Evolutionary conservation across 1,140 invertebrate species (phyloP).

Genomic region (Diprion similis): DNA sequence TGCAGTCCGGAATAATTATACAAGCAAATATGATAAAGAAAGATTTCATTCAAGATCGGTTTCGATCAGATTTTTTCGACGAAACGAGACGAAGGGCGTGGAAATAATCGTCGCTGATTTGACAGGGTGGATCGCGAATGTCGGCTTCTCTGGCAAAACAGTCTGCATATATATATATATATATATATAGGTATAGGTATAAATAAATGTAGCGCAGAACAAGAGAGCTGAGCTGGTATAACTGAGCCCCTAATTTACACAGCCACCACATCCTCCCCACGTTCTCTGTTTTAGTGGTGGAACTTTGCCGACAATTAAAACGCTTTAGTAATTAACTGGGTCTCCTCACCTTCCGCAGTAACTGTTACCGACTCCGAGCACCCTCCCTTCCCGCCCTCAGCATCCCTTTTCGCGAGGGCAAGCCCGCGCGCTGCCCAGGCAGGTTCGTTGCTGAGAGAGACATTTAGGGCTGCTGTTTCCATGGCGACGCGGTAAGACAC

Average conservation of each 20-base stretch:
- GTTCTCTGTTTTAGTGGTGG: constrained; percentile 12
- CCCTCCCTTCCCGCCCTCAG: constrained; percentile 11
- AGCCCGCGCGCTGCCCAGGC: no score
- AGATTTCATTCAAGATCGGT: no score
- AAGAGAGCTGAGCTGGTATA: background rate
- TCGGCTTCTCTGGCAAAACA: no score
- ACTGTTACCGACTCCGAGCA: constrained; percentile 42
- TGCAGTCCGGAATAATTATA: no score
- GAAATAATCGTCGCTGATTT: no score
- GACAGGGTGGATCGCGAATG: no score
- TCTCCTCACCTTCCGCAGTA: constrained; percentile 53
- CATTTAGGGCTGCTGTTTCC: background rate
- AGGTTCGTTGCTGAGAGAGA: background rate
- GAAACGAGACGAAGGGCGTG: no score
- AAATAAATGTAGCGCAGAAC: background rate
- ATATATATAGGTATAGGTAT: background rate
- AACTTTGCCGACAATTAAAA: constrained; percentile 63
- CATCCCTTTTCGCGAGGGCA: background rate
- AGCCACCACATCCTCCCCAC: background rate
- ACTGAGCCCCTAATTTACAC: constrained; percentile 7
- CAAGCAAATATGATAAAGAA: no score
- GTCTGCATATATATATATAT: background rate
- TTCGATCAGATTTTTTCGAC: no score
- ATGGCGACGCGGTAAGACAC: constrained; percentile 11
- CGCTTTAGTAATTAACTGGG: constrained; percentile 60